These are phyloP conservation scores for Euphonia xanthogaster DNA, from an alignment of 2,797 vertebrate genomes.

Conservation along the genomic window DNA sequence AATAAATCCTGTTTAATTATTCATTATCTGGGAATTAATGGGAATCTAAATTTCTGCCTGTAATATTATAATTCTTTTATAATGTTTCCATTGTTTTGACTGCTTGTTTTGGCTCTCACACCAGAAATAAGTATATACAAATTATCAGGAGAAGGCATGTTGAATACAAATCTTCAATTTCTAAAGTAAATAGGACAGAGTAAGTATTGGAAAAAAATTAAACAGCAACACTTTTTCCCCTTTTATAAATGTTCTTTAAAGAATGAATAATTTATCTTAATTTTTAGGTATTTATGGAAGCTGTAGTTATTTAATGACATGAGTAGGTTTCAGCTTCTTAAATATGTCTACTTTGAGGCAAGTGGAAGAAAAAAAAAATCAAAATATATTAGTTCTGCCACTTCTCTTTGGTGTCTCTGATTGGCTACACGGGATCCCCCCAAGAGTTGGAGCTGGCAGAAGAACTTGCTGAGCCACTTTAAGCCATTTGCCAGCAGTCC, in stretches of 20 bases:
- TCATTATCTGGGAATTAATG: background rate
- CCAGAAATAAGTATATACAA: background rate
- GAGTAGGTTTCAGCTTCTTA: background rate
- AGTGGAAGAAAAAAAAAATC: background rate
- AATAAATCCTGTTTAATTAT: background rate
- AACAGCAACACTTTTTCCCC: background rate
- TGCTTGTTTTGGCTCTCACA: background rate
- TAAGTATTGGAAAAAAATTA: background rate
- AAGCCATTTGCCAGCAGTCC: background rate
- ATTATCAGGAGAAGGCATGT: background rate
- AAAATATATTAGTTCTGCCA: rapidly evolving
- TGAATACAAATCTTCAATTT: background rate
- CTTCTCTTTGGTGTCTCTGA: background rate
- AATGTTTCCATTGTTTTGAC: background rate
- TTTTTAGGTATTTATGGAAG: background rate
- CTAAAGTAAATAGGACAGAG: background rate
- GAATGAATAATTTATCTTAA: background rate
- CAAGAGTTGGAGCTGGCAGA: background rate
- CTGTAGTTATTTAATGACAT: background rate
- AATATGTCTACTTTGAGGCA: background rate
- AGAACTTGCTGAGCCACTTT: background rate
- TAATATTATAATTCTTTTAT: background rate
- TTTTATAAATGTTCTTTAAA: background rate
- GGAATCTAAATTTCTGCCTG: background rate
- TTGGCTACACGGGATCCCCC: too few relatives aligned